phyloP scores from a whole-genome alignment of 1,140 invertebrate species.

The Drosophila santomea region DNA sequence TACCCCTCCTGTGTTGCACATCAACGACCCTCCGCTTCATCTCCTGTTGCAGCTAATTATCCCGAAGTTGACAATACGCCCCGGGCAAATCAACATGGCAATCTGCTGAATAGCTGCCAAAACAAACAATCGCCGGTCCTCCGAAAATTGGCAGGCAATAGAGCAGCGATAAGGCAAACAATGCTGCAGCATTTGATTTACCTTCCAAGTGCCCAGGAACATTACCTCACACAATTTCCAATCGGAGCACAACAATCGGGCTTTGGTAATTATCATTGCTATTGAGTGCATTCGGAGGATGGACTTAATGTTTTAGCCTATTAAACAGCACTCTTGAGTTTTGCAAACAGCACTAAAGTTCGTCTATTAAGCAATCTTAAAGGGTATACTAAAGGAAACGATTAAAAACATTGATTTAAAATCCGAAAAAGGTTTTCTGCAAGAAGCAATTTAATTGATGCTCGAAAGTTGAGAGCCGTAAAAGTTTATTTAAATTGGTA shows the following conservation, averaged over 20 bases:
- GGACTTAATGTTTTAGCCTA: not conserved
- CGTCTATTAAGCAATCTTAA: too few species aligned
- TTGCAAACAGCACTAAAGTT: not conserved
- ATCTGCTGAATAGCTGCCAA: conserved; percentile 39
- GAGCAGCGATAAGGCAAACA: conserved; percentile 34
- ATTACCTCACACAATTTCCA: not conserved
- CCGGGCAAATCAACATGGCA: conserved; percentile 43
- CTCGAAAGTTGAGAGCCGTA: too few species aligned
- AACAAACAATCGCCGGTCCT: conserved; percentile 29
- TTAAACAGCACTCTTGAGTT: not conserved
- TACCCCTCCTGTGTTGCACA: not conserved
- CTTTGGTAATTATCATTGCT: conserved; percentile 30
- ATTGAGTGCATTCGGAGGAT: not conserved
- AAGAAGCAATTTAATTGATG: too few species aligned
- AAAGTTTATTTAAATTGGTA: not conserved
- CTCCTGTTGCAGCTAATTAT: conserved; percentile 67
- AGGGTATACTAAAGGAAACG: too few species aligned
- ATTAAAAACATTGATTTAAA: too few species aligned
- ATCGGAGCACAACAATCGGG: conserved; percentile 6
- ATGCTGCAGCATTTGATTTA: conserved; percentile 23
- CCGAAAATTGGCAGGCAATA: conserved; percentile 51
- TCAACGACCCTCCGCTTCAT: conserved; percentile 13
- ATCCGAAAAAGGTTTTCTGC: too few species aligned
- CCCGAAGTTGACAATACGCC: conserved; percentile 33
- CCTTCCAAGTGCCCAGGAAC: not conserved